These are phyloP conservation scores for Scolopax bukidnonensis DNA, from an alignment of 2,797 vertebrate species.

Conservation along the genomic window DNA sequence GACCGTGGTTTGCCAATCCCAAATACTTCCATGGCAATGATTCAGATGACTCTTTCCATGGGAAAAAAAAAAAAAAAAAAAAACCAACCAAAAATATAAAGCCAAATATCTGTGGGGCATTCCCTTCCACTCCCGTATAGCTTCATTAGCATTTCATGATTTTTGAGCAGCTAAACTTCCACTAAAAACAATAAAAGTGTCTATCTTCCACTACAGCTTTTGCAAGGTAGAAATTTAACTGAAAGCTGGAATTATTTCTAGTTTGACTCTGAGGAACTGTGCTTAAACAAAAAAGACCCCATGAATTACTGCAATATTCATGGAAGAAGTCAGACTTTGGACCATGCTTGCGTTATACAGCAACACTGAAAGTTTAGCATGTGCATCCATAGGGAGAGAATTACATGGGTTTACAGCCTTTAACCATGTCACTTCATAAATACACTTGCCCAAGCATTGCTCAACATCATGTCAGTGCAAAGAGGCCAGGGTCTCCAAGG, in stretches of 20 bases:
- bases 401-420: constrained; percentile 5
- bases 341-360: neutral
- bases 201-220: neutral
- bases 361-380: neutral
- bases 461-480: neutral
- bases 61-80: neutral
- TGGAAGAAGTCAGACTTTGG: neutral
- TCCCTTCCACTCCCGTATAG: neutral
- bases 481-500: constrained; percentile 11
- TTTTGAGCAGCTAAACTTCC: neutral
- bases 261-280: neutral
- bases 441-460: neutral
- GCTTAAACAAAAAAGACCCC: neutral
- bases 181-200: too few relatives aligned
- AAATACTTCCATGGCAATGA: neutral
- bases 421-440: neutral
- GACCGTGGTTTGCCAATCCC: neutral
- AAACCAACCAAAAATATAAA: neutral
- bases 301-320: neutral
- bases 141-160: neutral
- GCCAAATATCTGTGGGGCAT: neutral
- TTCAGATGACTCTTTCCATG: neutral
- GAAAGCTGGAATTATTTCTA: neutral
- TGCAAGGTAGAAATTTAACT: neutral
- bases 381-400: neutral